Evolutionary conservation across 2,888 invertebrate genomes (phyloP), one percentile per base, ranked within the genome.

Genomic region (Torymus auratus): DNA sequence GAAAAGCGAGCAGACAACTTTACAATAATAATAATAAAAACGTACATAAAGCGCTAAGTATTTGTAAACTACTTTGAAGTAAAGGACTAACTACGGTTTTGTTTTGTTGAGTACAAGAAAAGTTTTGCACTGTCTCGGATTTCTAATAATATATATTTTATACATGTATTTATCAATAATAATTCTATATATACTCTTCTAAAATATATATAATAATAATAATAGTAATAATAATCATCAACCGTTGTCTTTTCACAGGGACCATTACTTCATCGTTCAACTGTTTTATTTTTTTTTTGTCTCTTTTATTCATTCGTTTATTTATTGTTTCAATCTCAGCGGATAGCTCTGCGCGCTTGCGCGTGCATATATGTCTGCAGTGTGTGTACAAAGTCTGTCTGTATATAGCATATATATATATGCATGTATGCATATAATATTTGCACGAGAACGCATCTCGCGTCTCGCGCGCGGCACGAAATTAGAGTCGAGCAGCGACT

Each of bases 21-120:
- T 88, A 89, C 88, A 88, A 75, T 87, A 76, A 82, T 79, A 80
- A 28, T 41, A 76, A 82, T 79, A 80, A 82, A 78, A 87, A 88
- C 86, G 84, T 88, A 87, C 84, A 86, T 85, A 83, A 88, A 83
- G 85, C 85, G 84, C 86, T 85, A 86, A 86, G 60, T 79, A 62
- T 56, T 56, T 50, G 13, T 62, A 23, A 82, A 74, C 84, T 85
- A 85, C 84, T 80, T 53, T 77, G 58, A 64, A 78, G 52, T 74
- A 67, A 71, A 70, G 70, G 55, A 64, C 50, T 15, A 78, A 78
- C 78, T 78, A 78, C 68, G 61, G 10, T 71, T 41, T 41, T 41
- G 52, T 52, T 61, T 75, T 64, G 55, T 69, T 67, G 72, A 72
- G 61, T 71, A 76, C 67, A 75, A 75, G 20, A 76, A 69, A 41